A percentile compares a stretch with the other conserved stretches of the same genome.
Conservation (phyloP, 2,113 vertebrate species). For the Nothocercus julius region DNA sequence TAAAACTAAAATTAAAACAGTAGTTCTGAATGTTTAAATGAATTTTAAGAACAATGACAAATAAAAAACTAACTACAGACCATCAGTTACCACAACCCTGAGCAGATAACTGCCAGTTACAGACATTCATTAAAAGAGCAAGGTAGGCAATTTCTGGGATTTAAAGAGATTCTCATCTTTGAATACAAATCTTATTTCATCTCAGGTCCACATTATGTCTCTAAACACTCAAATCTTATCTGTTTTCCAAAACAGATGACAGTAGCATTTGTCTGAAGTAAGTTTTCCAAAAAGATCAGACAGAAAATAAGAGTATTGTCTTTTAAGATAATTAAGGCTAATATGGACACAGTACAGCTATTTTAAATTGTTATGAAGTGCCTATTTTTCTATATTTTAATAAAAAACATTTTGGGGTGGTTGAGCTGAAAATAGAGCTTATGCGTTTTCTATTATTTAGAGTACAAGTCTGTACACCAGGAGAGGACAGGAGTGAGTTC, state of each 20-base stretch:
- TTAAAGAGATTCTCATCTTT: neutral
- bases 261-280: neutral
- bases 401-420: neutral
- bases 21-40: neutral
- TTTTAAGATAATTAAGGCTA: neutral
- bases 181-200: neutral
- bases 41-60: neutral
- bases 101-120: neutral
- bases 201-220: neutral
- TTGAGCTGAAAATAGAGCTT: neutral
- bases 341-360: neutral
- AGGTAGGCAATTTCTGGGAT: neutral
- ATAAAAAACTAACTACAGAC: neutral
- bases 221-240: neutral
- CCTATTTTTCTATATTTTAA: neutral
- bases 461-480: neutral
- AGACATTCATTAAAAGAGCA: neutral
- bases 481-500: neutral
- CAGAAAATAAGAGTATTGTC: neutral
- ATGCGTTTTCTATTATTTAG: neutral
- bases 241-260: neutral
- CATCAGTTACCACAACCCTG: neutral
- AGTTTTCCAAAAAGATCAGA: neutral
- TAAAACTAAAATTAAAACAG: neutral
- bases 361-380: neutral